Evolutionary conservation across 1,140 invertebrate species (phyloP).

Genomic region (Elymnias hypermnestra): DNA sequence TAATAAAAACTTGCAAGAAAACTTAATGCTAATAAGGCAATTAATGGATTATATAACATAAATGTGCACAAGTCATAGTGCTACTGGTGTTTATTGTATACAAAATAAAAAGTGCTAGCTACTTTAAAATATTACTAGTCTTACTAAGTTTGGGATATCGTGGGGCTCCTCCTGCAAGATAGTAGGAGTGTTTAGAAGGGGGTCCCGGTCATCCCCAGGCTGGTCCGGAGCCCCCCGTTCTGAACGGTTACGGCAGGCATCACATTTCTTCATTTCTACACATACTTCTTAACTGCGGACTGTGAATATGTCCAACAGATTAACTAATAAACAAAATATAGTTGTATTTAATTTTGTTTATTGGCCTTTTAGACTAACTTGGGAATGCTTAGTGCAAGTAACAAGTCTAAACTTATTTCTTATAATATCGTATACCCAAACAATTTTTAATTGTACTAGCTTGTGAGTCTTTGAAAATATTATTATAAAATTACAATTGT

Average conservation of each 20-base stretch:
- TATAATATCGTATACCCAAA: too few relatives aligned
- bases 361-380: neutral
- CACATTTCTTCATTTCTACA: slow-evolving; percentile 70
- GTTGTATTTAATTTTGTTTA: slow-evolving; percentile 5
- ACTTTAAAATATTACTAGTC: slow-evolving; percentile 39
- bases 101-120: slow-evolving; percentile 40
- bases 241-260: slow-evolving; percentile 55
- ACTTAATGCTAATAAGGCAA: too few relatives aligned
- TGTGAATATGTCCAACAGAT: slow-evolving; percentile 42
- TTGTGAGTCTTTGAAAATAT: too few relatives aligned
- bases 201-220: slow-evolving; percentile 46
- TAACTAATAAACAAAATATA: slow-evolving; percentile 13
- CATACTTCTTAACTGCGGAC: slow-evolving; percentile 67
- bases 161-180: slow-evolving; percentile 57
- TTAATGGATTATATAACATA: too few relatives aligned
- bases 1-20: too few relatives aligned
- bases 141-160: slow-evolving; percentile 61
- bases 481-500: too few relatives aligned
- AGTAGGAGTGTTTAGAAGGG: slow-evolving; percentile 51
- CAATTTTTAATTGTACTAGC: too few relatives aligned
- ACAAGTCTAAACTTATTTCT: too few relatives aligned
- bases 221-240: slow-evolving; percentile 46
- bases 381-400: too few relatives aligned
- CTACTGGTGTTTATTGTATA: slow-evolving; percentile 20
- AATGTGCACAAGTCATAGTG: slow-evolving; percentile 7